Percentiles rank a stretch among this genome's conserved stretches.
phyloP scores from a whole-genome alignment of 2,113 vertebrate genomes.

The Poeciliopsis prolifica region DNA sequence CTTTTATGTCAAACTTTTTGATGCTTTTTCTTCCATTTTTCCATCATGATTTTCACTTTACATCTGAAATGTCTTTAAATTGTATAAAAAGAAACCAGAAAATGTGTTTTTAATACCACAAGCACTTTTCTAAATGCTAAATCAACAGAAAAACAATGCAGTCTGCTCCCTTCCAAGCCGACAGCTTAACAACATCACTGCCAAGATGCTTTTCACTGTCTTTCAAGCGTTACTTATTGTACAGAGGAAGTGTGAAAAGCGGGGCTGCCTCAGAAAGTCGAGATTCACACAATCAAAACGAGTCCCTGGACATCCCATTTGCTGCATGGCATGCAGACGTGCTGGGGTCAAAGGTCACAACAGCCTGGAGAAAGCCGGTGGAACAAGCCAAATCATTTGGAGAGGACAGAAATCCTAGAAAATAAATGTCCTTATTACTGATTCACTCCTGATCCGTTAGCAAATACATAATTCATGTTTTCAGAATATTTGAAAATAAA shows the following conservation, averaged over 20 bases:
- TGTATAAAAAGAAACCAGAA: not conserved
- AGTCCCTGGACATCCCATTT: not conserved
- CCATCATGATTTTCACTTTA: not conserved
- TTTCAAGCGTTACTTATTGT: constrained; percentile 54
- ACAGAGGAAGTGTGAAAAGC: constrained; percentile 50
- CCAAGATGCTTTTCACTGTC: constrained; percentile 52
- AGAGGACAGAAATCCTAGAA: not conserved
- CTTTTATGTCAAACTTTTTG: not conserved
- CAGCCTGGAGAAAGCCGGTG: not conserved
- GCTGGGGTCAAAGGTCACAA: not conserved
- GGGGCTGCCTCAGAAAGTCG: constrained; percentile 13
- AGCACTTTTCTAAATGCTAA: constrained; percentile 16
- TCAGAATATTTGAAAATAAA: too few relatives aligned
- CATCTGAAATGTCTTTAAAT: not conserved
- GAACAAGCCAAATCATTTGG: not conserved
- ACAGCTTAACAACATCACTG: constrained; percentile 28
- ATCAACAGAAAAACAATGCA: constrained; percentile 29
- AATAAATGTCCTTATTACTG: not conserved
- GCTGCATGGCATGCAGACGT: not conserved
- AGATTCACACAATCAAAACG: constrained; percentile 12
- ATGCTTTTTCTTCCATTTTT: not conserved
- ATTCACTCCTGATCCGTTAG: too few relatives aligned
- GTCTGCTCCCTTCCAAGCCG: constrained; percentile 35
- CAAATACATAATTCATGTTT: too few relatives aligned
- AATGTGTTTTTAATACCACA: not conserved